Percentiles rank a stretch among this genome's conserved stretches.
phyloP scores from a whole-genome alignment of 2,113 vertebrate species.

The Indicator maculatus region DNA sequence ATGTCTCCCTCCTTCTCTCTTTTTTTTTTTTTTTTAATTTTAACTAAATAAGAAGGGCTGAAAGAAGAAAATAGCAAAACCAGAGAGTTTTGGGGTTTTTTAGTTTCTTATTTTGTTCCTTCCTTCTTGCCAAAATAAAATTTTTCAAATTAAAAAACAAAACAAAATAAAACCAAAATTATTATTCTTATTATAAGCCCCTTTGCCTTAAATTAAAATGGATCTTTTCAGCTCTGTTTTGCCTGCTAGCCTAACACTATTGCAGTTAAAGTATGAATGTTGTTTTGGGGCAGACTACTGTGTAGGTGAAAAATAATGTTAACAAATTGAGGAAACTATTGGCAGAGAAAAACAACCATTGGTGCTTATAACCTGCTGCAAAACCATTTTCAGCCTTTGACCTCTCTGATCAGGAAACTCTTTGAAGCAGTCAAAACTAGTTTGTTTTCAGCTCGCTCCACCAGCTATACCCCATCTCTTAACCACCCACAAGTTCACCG shows the following conservation, averaged over 20 bases:
- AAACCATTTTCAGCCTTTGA: slow-evolving; percentile 34
- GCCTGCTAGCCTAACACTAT: background rate
- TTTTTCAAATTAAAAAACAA: background rate
- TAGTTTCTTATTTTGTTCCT: background rate
- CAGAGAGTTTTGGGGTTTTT: background rate
- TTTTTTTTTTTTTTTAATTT: background rate
- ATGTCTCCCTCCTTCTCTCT: background rate
- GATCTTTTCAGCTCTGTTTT: background rate
- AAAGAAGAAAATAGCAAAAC: background rate
- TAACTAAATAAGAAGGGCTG: no score
- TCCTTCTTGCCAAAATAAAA: background rate
- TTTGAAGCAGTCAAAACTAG: slow-evolving; percentile 27
- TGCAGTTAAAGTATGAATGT: background rate
- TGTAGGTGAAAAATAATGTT: slow-evolving; percentile 43
- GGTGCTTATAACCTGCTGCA: background rate
- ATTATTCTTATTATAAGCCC: background rate
- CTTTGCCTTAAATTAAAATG: background rate
- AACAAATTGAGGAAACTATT: slow-evolving; percentile 32
- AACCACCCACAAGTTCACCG: slow-evolving; percentile 49
- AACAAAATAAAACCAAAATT: background rate
- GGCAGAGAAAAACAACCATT: background rate
- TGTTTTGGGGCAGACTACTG: background rate
- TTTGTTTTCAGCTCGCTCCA: slow-evolving; percentile 52
- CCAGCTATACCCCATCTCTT: slow-evolving; percentile 45
- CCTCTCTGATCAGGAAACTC: slow-evolving; percentile 16